Conservation (phyloP, 2,888 invertebrate species). For the Strigamia transsilvanica region DNA sequence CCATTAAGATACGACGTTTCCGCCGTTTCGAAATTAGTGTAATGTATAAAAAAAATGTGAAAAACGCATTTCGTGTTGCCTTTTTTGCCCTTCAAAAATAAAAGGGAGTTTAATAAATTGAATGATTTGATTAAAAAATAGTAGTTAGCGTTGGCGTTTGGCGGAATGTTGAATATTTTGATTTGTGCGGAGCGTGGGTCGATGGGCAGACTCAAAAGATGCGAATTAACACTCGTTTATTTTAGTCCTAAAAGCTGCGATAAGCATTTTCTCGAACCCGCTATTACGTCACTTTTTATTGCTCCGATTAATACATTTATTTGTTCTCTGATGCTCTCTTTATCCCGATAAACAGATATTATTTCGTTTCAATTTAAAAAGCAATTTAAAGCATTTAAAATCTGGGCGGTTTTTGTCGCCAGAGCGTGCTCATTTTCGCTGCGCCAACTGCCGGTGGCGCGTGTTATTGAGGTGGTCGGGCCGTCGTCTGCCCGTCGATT, state of each 20-base stretch:
- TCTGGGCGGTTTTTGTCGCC: not conserved
- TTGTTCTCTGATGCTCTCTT: not conserved
- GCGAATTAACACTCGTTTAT: not conserved
- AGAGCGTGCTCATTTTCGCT: not conserved
- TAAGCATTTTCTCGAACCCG: slow-evolving; percentile 2
- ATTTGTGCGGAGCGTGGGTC: not conserved
- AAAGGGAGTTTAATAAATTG: not conserved
- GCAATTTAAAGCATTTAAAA: no score
- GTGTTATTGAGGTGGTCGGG: not conserved
- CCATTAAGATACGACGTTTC: no score
- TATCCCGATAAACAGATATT: no score
- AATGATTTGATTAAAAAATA: not conserved
- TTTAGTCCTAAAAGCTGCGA: not conserved
- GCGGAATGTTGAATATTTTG: not conserved
- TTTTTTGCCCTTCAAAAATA: not conserved
- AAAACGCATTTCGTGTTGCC: no score
- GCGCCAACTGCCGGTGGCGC: not conserved
- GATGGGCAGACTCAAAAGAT: not conserved
- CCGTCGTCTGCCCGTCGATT: slow-evolving; percentile 46
- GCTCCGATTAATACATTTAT: not conserved
- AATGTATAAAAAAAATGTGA: no score
- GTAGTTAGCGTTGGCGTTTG: slow-evolving; percentile 6
- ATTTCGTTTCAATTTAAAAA: no score
- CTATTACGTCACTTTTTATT: not conserved
- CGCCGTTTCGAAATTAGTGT: no score